Conservation (phyloP, 2,888 invertebrate genomes). For the Chironomus tentans region DNA sequence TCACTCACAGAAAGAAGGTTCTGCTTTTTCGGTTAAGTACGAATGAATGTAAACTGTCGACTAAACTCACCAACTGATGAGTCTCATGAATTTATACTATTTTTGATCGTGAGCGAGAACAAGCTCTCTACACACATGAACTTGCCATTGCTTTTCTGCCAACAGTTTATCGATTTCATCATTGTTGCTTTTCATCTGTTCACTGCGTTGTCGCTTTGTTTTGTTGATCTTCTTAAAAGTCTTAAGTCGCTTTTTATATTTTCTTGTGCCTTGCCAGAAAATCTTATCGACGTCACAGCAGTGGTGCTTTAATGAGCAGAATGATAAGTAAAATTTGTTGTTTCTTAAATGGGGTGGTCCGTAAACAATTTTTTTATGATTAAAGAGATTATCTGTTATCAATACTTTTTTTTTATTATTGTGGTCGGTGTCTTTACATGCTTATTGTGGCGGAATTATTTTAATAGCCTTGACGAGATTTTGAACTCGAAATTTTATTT, state of each 20-base stretch:
- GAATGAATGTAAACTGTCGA: not conserved
- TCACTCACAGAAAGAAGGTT: not conserved
- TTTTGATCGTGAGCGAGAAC: not conserved
- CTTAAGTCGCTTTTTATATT: not conserved
- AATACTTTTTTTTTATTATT: no score
- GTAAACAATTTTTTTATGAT: not conserved
- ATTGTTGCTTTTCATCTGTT: not conserved
- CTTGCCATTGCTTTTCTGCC: not conserved
- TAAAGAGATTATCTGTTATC: no score
- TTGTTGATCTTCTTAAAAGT: not conserved
- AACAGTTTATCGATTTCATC: no score
- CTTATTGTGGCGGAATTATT: not conserved
- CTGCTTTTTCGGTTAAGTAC: not conserved
- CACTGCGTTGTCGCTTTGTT: not conserved
- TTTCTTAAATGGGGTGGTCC: not conserved
- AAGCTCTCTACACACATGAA: not conserved
- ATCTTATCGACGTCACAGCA: not conserved
- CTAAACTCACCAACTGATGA: not conserved
- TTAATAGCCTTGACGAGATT: not conserved
- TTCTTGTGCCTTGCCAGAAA: not conserved
- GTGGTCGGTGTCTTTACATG: no score
- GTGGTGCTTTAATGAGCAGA: not conserved
- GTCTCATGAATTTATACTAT: conserved; percentile 9
- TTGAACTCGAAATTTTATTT: not conserved
- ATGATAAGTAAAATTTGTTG: not conserved